Base-by-base conservation (phyloP, 2,888 invertebrate species). In the Lepeophtheirus nordmannii region DNA sequence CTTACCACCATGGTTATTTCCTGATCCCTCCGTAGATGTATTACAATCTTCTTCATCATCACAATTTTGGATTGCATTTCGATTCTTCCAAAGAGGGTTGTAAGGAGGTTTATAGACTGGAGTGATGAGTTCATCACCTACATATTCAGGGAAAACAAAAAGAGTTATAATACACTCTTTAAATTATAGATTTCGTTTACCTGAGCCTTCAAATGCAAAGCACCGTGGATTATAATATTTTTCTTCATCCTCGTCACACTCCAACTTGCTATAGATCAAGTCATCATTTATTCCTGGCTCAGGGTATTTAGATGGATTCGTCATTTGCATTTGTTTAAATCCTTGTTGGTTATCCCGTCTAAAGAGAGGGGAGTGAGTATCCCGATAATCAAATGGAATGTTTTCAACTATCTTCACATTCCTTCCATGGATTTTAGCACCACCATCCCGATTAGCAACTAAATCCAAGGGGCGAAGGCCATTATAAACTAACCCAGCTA, bases 401-500 rank as follows among this genome's bases (percentile, higher is more conserved):
- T 71, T 69, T 46, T 72, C 71, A 14, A 74, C 69, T 37, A 73
- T 69, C 72, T 88, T 82, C 17, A 89, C 90, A 75, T 91, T 89
- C 8, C 17, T 14, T 17, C 93, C 93, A 68, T 88, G 79, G 20
- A 85, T 82, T 0, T 83, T 82, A 0, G 86, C 84, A 65, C 86
- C 81, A 0, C 85, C 81, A 74, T 92, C 89, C 53, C 85, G 86
- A 62, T 87, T 85, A 0, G 89, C 87, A 20, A 78, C 77, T 74
- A 88, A 76, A 75, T 94, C 93, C 69, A 96, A 78, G 22, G 92
- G 82, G 61, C 89, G 78, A 67, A 86, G 81, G 9, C 89, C 87
- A 74, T 92, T 92, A 67, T 89, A 85, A 14, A 89, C 91, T 11
- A 93, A 78, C 0, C 94, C 96, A 2, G 92, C 86, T 67, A 93